phyloP scores from a whole-genome alignment of 1,140 invertebrate genomes.

The Potamilus streckersoni region DNA sequence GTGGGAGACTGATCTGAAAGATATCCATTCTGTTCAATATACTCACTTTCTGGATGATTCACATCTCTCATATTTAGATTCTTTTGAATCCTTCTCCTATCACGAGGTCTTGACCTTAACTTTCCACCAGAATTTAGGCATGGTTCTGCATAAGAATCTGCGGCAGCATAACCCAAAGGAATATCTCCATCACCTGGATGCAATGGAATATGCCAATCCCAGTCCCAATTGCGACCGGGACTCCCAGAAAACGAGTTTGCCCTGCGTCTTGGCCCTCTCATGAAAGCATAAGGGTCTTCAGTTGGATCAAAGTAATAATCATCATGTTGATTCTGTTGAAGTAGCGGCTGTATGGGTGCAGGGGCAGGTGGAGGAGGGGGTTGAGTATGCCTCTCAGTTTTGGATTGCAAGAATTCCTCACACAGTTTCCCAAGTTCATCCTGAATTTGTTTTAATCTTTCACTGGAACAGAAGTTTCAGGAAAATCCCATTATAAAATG shows the following conservation, averaged over 20 bases:
- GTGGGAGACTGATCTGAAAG: conserved; percentile 39
- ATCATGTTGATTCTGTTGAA: conserved; percentile 23
- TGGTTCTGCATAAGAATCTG: conserved; percentile 48
- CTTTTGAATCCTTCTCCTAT: conserved; percentile 25
- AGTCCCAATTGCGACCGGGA: conserved; percentile 44
- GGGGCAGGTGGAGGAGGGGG: conserved; percentile 22
- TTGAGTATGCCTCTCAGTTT: conserved; percentile 18
- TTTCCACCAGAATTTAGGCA: conserved; percentile 8
- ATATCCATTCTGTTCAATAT: conserved; percentile 30
- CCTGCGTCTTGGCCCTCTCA: conserved; percentile 54
- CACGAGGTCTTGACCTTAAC: conserved; percentile 14
- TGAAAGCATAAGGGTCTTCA: conserved; percentile 58
- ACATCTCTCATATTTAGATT: conserved; percentile 25
- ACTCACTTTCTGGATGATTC: conserved; percentile 12
- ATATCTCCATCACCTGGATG: conserved; percentile 51
- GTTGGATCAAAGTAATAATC: conserved; percentile 55
- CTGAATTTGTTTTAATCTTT: conserved; percentile 48
- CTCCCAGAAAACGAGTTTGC: conserved; percentile 60
- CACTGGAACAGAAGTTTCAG: conserved; percentile 30
- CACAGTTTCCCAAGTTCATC: conserved; percentile 54
- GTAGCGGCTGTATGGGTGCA: conserved; percentile 25
- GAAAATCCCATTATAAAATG: neutral
- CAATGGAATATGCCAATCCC: conserved; percentile 53
- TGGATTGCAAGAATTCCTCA: conserved; percentile 48
- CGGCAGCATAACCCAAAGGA: conserved; percentile 57